phyloP scores from a whole-genome alignment of 2,888 invertebrate genomes.

The Fragum fragum region DNA sequence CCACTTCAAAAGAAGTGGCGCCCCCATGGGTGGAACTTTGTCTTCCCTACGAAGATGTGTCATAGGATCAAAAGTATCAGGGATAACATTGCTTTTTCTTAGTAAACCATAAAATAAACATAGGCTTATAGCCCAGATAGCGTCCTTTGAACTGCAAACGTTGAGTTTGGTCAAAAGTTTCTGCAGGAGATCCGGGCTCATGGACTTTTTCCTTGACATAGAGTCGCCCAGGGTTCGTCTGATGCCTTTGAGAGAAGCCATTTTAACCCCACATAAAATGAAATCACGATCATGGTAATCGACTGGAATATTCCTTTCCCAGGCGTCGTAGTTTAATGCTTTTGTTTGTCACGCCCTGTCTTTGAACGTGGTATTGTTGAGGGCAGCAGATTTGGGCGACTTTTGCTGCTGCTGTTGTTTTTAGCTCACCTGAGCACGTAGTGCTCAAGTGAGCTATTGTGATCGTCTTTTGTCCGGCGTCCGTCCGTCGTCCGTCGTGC shows the following conservation, averaged over 20 bases:
- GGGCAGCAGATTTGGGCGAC: too few species aligned
- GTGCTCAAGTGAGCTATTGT: too few species aligned
- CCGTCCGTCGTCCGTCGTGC: too few species aligned
- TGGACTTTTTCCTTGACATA: constrained; percentile 35
- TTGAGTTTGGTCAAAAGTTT: constrained; percentile 25
- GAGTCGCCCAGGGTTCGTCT: constrained; percentile 35
- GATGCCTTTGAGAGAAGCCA: constrained; percentile 39
- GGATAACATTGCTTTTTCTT: constrained; percentile 32
- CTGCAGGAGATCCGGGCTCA: constrained; percentile 30
- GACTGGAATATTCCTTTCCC: too few species aligned
- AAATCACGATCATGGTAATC: too few species aligned
- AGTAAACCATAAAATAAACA: constrained; percentile 34
- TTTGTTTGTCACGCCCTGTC: too few species aligned
- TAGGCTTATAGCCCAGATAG: constrained; percentile 39
- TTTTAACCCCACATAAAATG: too few species aligned
- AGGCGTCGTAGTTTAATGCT: too few species aligned
- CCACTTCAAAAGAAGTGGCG: constrained; percentile 33
- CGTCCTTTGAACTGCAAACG: constrained; percentile 30
- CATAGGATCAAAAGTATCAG: constrained; percentile 7
- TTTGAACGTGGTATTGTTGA: too few species aligned
- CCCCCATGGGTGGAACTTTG: constrained; percentile 30
- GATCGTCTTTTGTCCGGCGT: too few species aligned
- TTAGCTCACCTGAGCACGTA: too few species aligned
- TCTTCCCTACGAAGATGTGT: constrained; percentile 34
- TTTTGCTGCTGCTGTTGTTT: too few species aligned